Base-by-base conservation (phyloP, 2,797 vertebrate genomes). In the Lagodon rhomboides region DNA sequence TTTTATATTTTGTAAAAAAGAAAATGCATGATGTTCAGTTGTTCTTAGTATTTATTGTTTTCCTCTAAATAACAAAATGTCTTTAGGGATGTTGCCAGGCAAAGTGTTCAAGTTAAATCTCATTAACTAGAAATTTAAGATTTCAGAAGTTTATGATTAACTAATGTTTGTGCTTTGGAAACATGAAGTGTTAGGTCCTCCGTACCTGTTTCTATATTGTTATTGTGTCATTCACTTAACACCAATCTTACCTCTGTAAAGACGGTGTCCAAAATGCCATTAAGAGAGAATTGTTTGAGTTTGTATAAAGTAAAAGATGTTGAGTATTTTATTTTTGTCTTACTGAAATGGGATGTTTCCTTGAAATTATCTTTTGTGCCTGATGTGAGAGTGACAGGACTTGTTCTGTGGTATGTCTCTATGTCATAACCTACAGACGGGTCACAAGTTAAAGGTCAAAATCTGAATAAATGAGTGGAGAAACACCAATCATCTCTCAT, bases 11-110 rank as follows among this genome's bases (percentile, higher is more conserved):
- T 74, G 17, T 79, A 22, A 77, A 53, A 38, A 38, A 38, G 20
- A 38, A 38, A 38, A 65, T 77, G 4, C 1, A 58, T 55, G 11
- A 55, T 53, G 49, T 73, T 81, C 10, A 59, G 20, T 73, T 66
- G 27, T 69, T 79, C 50, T 80, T 62, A 38, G 70, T 74, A 63
- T 51, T 65, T 71, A 58, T 67, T 34, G n/a, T 69, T 41, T 58
- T 41, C 25, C 16, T 83, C 3, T 16, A 22, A 60, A 63, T 41
- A 63, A 59, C 10, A 68, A 25, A 55, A 73, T 7, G 7, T 72
- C 15, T 3, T 6, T 47, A 15, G 12, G n/a, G 61, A 50, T 72
- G 41, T 68, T 73, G 20, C 27, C 12, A 74, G 3, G 25, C 12
- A 58, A 63, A 59, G 20, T 66, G 12, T 70, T 68, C 0, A 62